Base-by-base conservation (phyloP, 2,888 invertebrate species). In the Chrysopilus asiliformis region DNA sequence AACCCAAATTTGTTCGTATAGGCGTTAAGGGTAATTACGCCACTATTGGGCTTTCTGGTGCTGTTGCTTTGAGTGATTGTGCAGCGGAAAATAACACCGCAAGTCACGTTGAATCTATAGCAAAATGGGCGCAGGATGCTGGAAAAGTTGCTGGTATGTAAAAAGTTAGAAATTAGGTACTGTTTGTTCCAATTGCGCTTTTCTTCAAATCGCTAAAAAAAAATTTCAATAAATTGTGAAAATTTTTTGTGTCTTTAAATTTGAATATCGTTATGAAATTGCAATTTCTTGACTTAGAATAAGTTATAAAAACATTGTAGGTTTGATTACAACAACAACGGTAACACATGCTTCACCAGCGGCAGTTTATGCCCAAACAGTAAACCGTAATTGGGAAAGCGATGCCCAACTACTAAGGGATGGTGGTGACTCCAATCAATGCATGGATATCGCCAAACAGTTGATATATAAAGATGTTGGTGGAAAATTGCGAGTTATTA, bases 281-380 rank as follows among this genome's bases (percentile, higher is more conserved):
- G n/a, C n/a, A n/a, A n/a, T n/a, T n/a, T n/a, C n/a, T n/a, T n/a
- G n/a, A n/a, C n/a, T n/a, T n/a, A n/a, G 9, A 22, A 22, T 22
- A 22, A 22, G 6, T 22, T 9, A n/a, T n/a, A n/a, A n/a, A 5
- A 26, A 5, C 4, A 12, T 26, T 47, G 14, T 50, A 65, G 75
- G 79, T 4, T 56, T 79, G 6, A 78, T 85, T 2, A 87, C 86
- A 1, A 83, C 80, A 0, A 81, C 83, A 0, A 60, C 82, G 15
- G 74, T 86, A 2, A 85, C 85, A 0, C 83, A 85, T 52, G 86
- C 84, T 0, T 76, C 82, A 0, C 84, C 84, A 0, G 78, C 79
- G 0, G 80, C 79, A 0, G 64, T 75, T 1, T 86, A 81, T 51
- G 82, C 84, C 0, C 79, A 82, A 51, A 68, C 72, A 0, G 76